Evolutionary conservation across 2,797 vertebrate species (phyloP).

Genomic region (Austrolebias charrua): DNA sequence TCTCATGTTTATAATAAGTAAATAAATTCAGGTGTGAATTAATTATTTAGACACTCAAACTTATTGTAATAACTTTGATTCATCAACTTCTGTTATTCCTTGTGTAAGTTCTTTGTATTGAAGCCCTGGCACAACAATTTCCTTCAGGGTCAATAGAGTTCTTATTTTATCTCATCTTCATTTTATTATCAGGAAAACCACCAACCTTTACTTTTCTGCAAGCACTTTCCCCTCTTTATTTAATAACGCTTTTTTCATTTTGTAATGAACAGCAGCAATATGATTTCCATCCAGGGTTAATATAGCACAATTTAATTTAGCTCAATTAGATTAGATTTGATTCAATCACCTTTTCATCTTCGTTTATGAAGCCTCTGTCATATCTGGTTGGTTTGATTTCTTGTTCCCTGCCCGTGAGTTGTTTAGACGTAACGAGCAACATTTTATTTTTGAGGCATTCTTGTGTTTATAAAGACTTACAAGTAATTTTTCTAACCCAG

Average conservation of each 20-base stretch:
- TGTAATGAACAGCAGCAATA: not conserved
- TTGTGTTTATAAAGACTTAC: too few species aligned
- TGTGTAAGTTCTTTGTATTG: too few species aligned
- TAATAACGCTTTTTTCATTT: not conserved
- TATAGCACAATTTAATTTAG: conserved; percentile 4
- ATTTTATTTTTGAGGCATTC: conserved; percentile 5
- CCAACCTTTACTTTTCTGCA: not conserved
- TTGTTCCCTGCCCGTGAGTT: not conserved
- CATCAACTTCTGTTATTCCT: too few species aligned
- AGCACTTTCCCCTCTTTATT: not conserved
- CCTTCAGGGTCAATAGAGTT: too few species aligned
- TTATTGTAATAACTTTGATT: too few species aligned
- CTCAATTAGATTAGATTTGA: conserved; percentile 5
- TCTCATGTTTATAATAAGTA: too few species aligned
- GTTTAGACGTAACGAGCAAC: conserved; percentile 7
- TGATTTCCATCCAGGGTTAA: conserved; percentile 4
- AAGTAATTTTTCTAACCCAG: too few species aligned
- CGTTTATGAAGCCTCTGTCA: conserved; percentile 1
- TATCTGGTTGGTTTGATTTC: conserved; percentile 10
- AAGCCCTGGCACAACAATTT: too few species aligned
- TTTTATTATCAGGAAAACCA: conserved; percentile 6
- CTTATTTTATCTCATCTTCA: too few species aligned
- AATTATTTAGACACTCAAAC: too few species aligned
- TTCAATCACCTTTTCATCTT: not conserved
- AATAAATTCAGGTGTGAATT: too few species aligned